Percentiles rank a stretch among this genome's conserved stretches.
These are phyloP conservation scores for Lampropteryx suffumata DNA, from an alignment of 2,888 invertebrate species.

Conservation along the genomic window DNA sequence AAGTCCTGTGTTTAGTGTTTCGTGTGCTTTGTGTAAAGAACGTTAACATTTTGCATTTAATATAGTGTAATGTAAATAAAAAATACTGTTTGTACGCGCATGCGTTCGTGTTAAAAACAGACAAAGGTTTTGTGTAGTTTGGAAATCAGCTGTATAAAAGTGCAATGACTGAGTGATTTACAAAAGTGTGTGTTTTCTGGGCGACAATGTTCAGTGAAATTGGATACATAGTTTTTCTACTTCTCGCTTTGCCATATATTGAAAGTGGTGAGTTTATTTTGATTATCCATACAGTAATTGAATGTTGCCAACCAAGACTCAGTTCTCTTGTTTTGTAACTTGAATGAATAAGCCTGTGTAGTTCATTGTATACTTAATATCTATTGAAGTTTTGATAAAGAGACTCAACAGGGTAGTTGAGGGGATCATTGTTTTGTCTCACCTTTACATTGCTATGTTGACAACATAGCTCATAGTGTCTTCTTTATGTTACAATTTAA, in stretches of 20 bases:
- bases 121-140: slow-evolving; percentile 85
- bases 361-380: too few species aligned
- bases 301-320: slow-evolving; percentile 38
- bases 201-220: slow-evolving; percentile 85
- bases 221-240: slow-evolving; percentile 86
- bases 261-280: slow-evolving; percentile 85
- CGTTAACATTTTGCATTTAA: slow-evolving; percentile 45
- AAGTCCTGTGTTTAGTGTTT: slow-evolving; percentile 41
- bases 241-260: slow-evolving; percentile 86
- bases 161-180: slow-evolving; percentile 81
- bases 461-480: too few species aligned
- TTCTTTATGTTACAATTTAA: too few species aligned
- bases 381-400: too few species aligned
- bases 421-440: too few species aligned
- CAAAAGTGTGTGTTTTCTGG: slow-evolving; percentile 71
- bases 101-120: slow-evolving; percentile 81
- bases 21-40: slow-evolving; percentile 46
- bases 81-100: slow-evolving; percentile 81
- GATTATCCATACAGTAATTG: slow-evolving; percentile 16
- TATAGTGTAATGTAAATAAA: slow-evolving; percentile 79
- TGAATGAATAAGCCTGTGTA: slow-evolving; percentile 16
- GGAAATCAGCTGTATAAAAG: slow-evolving; percentile 82
- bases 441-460: too few species aligned
- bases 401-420: too few species aligned
- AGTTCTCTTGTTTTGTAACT: slow-evolving; percentile 23